Percentiles rank a stretch among this genome's conserved stretches.
Evolutionary conservation across 1,140 invertebrate species (phyloP).

Genomic region (Bombus polaris): DNA sequence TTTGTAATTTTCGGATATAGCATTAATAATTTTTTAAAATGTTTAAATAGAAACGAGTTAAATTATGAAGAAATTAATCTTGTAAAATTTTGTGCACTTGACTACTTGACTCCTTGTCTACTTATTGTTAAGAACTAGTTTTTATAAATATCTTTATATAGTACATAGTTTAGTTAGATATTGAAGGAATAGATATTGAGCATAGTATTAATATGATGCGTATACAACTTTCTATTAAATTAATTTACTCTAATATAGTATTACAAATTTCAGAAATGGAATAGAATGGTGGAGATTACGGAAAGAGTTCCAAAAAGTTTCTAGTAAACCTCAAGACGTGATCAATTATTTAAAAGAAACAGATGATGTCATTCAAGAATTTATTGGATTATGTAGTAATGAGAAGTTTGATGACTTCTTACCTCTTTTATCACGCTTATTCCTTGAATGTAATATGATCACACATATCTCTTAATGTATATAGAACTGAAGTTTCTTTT

Average conservation of each 20-base stretch:
- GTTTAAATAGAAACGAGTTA: no score
- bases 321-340: conserved; percentile 89
- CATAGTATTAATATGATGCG: not conserved
- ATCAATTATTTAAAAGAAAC: conserved; percentile 85
- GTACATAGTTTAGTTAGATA: not conserved
- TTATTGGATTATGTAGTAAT: conserved; percentile 82
- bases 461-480: not conserved
- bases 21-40: no score
- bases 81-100: no score
- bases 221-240: not conserved
- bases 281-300: conserved; percentile 91
- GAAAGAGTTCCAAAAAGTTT: conserved; percentile 89
- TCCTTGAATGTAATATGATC: conserved; percentile 88
- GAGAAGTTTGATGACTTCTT: conserved; percentile 85
- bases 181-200: not conserved
- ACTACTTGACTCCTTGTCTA: no score
- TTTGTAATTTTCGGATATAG: no score
- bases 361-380: conserved; percentile 87
- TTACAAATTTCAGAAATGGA: conserved; percentile 89
- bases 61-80: no score
- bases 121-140: not conserved
- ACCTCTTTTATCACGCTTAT: conserved; percentile 88
- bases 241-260: not conserved
- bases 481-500: not conserved
- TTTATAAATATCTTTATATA: not conserved